Evolutionary conservation across 2,113 vertebrate genomes (phyloP).

Genomic region (Otocyon megalotis): DNA sequence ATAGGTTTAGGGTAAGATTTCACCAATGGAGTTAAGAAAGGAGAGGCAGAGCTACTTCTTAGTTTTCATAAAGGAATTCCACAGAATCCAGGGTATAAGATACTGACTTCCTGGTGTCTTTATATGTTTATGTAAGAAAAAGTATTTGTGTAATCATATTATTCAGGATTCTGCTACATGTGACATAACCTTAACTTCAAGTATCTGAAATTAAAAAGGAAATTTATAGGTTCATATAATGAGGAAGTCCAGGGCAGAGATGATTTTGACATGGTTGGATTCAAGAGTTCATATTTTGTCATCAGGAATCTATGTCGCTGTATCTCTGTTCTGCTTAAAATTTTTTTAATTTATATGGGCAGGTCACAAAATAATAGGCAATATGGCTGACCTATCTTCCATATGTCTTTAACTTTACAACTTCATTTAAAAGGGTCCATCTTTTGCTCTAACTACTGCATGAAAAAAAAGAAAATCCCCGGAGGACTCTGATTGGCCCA

Average conservation of each 20-base stretch:
- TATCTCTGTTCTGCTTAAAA: neutral
- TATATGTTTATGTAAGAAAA: neutral
- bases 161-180: neutral
- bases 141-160: neutral
- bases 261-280: neutral
- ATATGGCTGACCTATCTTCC: neutral
- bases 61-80: conserved; percentile 14
- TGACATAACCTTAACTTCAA: neutral
- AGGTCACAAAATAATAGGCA: neutral
- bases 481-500: neutral
- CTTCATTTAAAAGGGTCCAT: conserved; percentile 22
- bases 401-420: neutral
- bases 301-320: neutral
- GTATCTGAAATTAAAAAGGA: neutral
- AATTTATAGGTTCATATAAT: neutral
- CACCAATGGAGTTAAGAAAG: conserved; percentile 1
- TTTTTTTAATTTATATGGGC: neutral
- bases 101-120: neutral
- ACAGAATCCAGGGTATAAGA: neutral
- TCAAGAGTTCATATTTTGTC: conserved; percentile 16
- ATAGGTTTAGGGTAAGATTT: neutral
- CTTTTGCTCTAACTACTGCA: neutral
- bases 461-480: neutral
- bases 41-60: neutral
- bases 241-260: neutral